A percentile compares a stretch with the other conserved stretches of the same genome.
Evolutionary conservation across 2,113 vertebrate species (phyloP).

Genomic region (Cettia cetti): DNA sequence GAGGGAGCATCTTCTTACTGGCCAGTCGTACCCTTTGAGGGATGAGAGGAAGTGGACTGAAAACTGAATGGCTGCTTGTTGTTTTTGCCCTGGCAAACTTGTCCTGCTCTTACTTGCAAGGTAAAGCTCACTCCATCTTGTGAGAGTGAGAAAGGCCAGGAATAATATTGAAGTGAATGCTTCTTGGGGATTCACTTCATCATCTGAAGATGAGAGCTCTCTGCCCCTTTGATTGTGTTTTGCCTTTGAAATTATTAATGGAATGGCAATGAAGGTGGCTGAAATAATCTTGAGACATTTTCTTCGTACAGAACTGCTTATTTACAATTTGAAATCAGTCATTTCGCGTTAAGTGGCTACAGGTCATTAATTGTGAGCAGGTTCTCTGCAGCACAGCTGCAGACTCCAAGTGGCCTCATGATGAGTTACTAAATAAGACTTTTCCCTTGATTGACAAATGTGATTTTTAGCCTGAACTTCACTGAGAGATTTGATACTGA

Average conservation of each 20-base stretch:
- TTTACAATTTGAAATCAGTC: conserved; percentile 18
- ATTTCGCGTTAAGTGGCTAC: neutral
- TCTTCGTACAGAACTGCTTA: neutral
- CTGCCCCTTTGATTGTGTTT: neutral
- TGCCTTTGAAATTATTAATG: neutral
- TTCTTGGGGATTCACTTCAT: neutral
- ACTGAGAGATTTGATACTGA: neutral
- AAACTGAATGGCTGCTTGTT: neutral
- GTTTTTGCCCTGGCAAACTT: neutral
- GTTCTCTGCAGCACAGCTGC: neutral
- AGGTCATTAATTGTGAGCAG: conserved; percentile 15
- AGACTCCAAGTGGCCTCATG: neutral
- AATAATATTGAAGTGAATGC: neutral
- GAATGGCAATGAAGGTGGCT: neutral
- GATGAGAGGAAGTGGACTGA: neutral
- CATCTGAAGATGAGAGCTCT: neutral
- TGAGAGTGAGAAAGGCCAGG: neutral
- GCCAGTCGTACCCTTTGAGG: neutral
- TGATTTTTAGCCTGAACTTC: neutral
- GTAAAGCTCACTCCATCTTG: neutral
- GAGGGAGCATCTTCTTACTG: neutral
- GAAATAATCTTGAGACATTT: neutral
- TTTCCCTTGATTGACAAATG: neutral
- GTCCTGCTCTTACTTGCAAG: neutral
- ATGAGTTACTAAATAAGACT: neutral